Evolutionary conservation across 2,113 vertebrate species (phyloP).

Genomic region (Carassius carassius): DNA sequence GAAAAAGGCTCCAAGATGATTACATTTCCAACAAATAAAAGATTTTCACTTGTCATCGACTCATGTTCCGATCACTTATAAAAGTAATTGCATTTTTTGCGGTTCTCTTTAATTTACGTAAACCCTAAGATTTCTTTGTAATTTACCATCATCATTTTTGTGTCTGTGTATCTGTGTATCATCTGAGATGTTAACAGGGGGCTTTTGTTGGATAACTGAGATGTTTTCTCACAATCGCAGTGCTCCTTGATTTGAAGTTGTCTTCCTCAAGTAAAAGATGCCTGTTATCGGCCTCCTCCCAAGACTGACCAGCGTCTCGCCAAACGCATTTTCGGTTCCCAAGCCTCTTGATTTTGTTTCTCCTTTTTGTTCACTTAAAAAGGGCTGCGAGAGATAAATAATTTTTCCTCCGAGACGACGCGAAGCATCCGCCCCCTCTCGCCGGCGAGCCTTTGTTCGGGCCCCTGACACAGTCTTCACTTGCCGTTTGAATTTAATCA

Average conservation of each 20-base stretch:
- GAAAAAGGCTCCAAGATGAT: neutral
- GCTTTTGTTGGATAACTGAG: conserved; percentile 51
- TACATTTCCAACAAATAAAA: neutral
- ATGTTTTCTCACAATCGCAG: conserved; percentile 52
- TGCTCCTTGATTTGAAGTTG: conserved; percentile 58
- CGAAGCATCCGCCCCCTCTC: conserved; percentile 88
- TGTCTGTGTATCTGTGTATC: conserved; percentile 16
- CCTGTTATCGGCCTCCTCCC: conserved; percentile 55
- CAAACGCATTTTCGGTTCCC: conserved; percentile 88
- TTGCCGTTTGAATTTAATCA: conserved; percentile 99
- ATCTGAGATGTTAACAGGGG: neutral
- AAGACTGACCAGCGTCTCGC: conserved; percentile 86
- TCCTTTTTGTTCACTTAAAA: conserved; percentile 76
- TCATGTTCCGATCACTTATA: neutral
- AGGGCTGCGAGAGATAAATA: conserved; percentile 75
- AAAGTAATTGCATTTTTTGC: neutral
- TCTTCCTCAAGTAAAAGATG: conserved; percentile 58
- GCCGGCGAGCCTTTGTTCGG: conserved; percentile 87
- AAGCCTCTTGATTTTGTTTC: conserved; percentile 83
- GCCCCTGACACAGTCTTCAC: conserved; percentile 86
- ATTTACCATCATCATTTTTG: conserved; percentile 35
- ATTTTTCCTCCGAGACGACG: conserved; percentile 95
- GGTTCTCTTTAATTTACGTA: neutral
- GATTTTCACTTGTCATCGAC: neutral
- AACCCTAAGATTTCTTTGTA: neutral